These are phyloP conservation scores for Pogonomyrmex californicus DNA, from an alignment of 1,140 invertebrate species.

Conservation along the genomic window DNA sequence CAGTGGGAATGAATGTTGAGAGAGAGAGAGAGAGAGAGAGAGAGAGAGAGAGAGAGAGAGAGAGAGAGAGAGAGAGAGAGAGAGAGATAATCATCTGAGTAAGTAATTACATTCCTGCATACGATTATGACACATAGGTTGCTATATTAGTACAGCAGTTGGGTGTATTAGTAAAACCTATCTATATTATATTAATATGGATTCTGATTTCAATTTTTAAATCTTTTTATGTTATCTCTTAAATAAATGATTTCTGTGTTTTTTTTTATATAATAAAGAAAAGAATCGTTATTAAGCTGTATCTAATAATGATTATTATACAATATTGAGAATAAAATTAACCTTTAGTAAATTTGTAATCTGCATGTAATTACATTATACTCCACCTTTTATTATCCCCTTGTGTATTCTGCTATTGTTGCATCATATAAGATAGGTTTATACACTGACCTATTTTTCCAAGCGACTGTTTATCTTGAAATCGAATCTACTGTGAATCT, in stretches of 20 bases:
- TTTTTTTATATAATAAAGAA: background rate
- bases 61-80: constrained; percentile 18
- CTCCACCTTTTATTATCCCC: background rate
- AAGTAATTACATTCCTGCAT: constrained; percentile 47
- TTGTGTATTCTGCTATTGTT: background rate
- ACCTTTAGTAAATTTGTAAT: background rate
- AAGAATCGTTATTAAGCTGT: background rate
- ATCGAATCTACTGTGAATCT: constrained; percentile 14
- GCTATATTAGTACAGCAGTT: background rate
- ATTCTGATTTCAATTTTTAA: background rate
- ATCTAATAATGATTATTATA: background rate
- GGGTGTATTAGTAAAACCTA: background rate
- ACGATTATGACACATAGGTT: background rate
- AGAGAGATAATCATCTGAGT: constrained; percentile 11
- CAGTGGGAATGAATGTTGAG: background rate
- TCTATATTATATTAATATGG: background rate
- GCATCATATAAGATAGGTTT: background rate
- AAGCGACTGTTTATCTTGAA: background rate
- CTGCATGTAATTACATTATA: background rate
- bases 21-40: constrained; percentile 4
- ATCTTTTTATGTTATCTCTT: background rate
- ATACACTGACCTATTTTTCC: background rate
- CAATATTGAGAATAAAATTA: background rate
- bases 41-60: constrained; percentile 14
- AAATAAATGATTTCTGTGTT: background rate